phyloP scores from a whole-genome alignment of 2,888 invertebrate species.

The Cosmopolites sordidus region DNA sequence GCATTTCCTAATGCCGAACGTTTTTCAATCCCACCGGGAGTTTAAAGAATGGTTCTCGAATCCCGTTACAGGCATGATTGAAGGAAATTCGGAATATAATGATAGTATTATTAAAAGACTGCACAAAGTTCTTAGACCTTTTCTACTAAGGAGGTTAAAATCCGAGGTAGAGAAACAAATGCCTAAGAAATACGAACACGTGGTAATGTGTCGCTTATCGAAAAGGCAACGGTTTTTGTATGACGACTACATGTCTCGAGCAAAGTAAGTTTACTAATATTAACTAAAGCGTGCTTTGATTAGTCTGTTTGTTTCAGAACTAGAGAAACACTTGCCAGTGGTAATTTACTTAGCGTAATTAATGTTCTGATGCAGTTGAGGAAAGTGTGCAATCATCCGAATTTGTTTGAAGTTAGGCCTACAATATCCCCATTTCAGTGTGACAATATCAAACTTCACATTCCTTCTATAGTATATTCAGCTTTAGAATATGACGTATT shows the following conservation, averaged over 20 bases:
- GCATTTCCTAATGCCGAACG: conserved; percentile 97
- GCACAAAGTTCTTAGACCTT: conserved; percentile 92
- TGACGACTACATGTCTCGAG: conserved; percentile 98
- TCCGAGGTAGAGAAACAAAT: conserved; percentile 95
- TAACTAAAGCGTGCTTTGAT: background rate
- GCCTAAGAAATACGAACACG: conserved; percentile 94
- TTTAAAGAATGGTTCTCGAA: conserved; percentile 99
- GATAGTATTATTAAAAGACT: conserved; percentile 81
- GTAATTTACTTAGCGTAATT: conserved; percentile 91
- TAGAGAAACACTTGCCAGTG: conserved; percentile 85
- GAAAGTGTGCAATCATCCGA: conserved; percentile 98
- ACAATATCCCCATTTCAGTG: conserved; percentile 91
- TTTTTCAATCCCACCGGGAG: conserved; percentile 93
- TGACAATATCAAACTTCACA: conserved; percentile 66
- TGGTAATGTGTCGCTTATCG: conserved; percentile 88
- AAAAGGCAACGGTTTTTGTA: conserved; percentile 95
- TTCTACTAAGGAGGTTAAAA: conserved; percentile 87
- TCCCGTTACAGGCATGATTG: conserved; percentile 94
- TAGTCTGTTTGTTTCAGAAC: conserved; percentile 60
- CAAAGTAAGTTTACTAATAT: conserved; percentile 66
- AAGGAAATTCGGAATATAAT: conserved; percentile 87
- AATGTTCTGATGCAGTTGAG: conserved; percentile 96
- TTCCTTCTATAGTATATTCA: conserved; percentile 68
- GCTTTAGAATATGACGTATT: conserved; percentile 70
- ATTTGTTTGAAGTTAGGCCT: conserved; percentile 94